Evolutionary conservation across 2,888 invertebrate genomes (phyloP).

Genomic region (Cataglyphis altisquamis): DNA sequence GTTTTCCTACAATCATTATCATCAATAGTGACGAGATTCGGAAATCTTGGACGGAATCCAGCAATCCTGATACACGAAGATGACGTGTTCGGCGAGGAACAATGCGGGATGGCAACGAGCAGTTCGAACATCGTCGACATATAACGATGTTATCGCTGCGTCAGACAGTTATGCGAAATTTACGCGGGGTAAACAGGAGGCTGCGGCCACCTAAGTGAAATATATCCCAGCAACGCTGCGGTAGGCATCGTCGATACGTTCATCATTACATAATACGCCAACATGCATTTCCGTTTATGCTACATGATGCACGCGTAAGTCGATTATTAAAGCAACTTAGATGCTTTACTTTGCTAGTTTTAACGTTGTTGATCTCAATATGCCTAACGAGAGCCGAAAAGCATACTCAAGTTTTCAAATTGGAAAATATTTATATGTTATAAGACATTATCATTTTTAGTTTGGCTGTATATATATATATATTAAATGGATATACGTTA

Average conservation of each 20-base stretch:
- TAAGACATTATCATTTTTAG: no score
- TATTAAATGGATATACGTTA: no score
- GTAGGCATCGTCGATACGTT: slow-evolving; percentile 53
- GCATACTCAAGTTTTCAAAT: background rate
- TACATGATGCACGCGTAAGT: slow-evolving; percentile 20
- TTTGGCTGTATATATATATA: no score
- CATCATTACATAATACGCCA: slow-evolving; percentile 31
- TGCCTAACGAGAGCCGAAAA: background rate
- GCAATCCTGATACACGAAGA: slow-evolving; percentile 45
- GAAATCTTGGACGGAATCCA: slow-evolving; percentile 31
- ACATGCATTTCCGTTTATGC: slow-evolving; percentile 44
- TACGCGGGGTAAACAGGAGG: slow-evolving; percentile 77
- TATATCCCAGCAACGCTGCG: slow-evolving; percentile 69
- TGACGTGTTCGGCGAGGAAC: slow-evolving; percentile 50
- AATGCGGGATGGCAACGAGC: slow-evolving; percentile 65
- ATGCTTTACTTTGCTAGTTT: background rate
- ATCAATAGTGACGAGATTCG: slow-evolving; percentile 18
- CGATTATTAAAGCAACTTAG: slow-evolving; percentile 25
- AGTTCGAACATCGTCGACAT: slow-evolving; percentile 74
- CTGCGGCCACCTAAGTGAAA: slow-evolving; percentile 77
- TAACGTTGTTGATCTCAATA: background rate
- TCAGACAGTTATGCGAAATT: slow-evolving; percentile 81
- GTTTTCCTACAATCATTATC: slow-evolving; percentile 19
- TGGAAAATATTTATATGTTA: no score
- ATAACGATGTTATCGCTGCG: slow-evolving; percentile 81